A percentile compares a stretch with the other conserved stretches of the same genome.
phyloP scores from a whole-genome alignment of 2,888 invertebrate species.

The Chrysina gloriosa region DNA sequence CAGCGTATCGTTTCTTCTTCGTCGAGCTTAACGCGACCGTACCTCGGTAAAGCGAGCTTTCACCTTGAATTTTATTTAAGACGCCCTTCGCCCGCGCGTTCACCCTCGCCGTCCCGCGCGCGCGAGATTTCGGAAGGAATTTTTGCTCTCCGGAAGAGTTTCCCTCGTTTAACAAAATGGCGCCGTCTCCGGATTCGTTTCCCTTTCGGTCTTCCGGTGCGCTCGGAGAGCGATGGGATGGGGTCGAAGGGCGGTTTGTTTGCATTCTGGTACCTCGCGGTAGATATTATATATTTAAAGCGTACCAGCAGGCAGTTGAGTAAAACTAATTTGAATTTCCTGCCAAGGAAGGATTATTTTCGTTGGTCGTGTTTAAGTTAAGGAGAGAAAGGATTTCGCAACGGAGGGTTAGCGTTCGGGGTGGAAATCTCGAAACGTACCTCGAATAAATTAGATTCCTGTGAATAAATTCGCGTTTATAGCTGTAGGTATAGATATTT shows the following conservation, averaged over 20 bases:
- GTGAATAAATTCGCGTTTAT: no score
- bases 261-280: not conserved
- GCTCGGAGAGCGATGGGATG: not conserved
- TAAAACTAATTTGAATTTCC: conserved; percentile 30
- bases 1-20: not conserved
- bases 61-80: no score
- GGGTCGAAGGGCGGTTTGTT: not conserved
- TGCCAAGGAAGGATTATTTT: conserved; percentile 20
- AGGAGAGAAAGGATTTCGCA: not conserved
- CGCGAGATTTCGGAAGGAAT: no score
- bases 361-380: conserved; percentile 22
- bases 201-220: not conserved
- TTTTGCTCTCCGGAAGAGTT: not conserved
- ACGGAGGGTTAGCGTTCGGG: no score
- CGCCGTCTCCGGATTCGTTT: not conserved
- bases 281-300: conserved; percentile 20
- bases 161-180: not conserved
- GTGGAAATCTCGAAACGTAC: no score
- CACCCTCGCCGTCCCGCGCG: no score
- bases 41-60: no score
- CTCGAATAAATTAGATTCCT: no score
- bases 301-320: not conserved
- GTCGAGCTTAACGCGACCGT: not conserved
- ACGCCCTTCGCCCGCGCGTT: no score
- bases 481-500: no score